These are phyloP conservation scores for Abramis brama DNA, from an alignment of 2,113 vertebrate genomes.

Conservation along the genomic window DNA sequence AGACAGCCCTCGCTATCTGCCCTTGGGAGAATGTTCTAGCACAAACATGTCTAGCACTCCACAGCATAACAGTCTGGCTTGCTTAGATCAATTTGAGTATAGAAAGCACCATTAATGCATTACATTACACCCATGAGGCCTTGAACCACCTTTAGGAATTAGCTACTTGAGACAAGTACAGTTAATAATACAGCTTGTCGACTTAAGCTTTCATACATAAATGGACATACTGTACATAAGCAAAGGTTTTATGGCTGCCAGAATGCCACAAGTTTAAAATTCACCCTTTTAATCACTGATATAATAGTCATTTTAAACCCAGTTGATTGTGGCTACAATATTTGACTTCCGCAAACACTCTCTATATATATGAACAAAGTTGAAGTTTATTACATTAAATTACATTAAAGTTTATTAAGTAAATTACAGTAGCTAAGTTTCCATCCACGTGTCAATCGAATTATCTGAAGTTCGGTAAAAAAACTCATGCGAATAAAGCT, in stretches of 20 bases:
- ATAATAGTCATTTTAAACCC: not conserved
- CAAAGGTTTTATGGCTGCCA: not conserved
- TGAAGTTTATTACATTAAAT: no score
- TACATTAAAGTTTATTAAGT: no score
- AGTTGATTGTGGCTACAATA: not conserved
- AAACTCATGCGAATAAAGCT: no score
- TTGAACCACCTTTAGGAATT: conserved; percentile 17
- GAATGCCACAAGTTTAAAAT: not conserved
- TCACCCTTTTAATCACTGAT: not conserved
- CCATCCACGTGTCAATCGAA: no score
- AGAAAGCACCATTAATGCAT: not conserved
- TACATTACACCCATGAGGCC: not conserved
- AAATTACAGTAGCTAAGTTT: no score
- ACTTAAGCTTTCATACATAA: not conserved
- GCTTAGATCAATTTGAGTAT: not conserved
- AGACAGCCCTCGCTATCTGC: conserved; percentile 25
- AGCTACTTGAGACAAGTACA: not conserved
- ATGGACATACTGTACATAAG: not conserved
- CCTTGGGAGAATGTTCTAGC: conserved; percentile 43
- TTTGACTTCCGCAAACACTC: not conserved
- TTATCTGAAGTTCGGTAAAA: no score
- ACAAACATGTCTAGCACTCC: conserved; percentile 38
- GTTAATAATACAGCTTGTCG: not conserved
- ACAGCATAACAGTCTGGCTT: conserved; percentile 32
- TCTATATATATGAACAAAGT: no score